phyloP scores from a whole-genome alignment of 2,113 vertebrate genomes.

The Sebastes fasciatus region DNA sequence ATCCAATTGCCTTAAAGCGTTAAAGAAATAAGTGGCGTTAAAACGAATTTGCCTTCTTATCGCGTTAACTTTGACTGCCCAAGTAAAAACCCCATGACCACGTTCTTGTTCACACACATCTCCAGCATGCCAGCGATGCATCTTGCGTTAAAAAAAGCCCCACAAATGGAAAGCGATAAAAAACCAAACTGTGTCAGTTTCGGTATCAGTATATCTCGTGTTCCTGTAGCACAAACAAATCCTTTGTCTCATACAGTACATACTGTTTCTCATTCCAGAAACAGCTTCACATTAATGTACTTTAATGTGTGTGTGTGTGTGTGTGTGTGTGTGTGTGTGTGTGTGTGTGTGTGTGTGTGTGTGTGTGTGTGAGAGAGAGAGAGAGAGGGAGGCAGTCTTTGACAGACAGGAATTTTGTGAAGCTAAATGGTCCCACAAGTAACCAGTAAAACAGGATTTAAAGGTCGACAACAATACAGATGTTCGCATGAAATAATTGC shows the following conservation, averaged over 20 bases:
- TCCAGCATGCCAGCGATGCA: neutral
- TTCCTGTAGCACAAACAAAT: neutral
- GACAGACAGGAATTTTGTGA: neutral
- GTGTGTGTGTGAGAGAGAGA: neutral
- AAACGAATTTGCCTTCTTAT: too few species aligned
- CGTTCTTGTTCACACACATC: neutral
- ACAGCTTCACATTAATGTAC: neutral
- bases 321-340: neutral
- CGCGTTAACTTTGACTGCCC: too few species aligned
- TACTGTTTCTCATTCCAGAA: neutral
- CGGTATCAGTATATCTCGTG: neutral
- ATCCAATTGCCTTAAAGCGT: too few species aligned
- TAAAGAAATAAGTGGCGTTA: too few species aligned
- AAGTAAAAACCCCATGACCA: neutral
- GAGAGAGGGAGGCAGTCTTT: neutral
- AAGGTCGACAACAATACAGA: neutral
- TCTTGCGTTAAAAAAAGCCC: neutral
- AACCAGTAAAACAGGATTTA: slow-evolving; percentile 28
- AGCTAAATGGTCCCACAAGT: neutral
- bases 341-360: slow-evolving; percentile 7
- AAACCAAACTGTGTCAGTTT: neutral
- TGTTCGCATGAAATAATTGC: slow-evolving; percentile 17
- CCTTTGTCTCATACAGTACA: neutral
- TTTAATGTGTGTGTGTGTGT: neutral
- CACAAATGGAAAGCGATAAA: neutral